Conservation (phyloP, 2,888 invertebrate species). For the Agrypnus murinus region DNA sequence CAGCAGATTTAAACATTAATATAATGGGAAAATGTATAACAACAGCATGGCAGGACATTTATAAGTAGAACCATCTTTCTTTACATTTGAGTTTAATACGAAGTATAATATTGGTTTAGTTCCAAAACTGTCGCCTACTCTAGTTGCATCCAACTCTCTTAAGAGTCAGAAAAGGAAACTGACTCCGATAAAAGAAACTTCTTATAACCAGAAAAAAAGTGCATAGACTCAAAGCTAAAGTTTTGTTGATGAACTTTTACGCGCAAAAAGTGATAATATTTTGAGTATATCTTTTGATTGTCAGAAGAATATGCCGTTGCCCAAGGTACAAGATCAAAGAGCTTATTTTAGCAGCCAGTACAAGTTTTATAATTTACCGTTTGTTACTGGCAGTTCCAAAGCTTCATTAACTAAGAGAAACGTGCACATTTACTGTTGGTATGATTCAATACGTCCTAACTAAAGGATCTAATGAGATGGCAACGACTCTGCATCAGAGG, state of each 20-base stretch:
- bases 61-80: constrained; percentile 23
- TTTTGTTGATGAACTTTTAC: constrained; percentile 13
- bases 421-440: not conserved
- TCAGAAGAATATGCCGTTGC: not conserved
- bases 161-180: constrained; percentile 28
- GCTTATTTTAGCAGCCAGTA: not conserved
- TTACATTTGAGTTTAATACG: constrained; percentile 19
- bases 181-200: not conserved
- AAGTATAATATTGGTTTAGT: constrained; percentile 15
- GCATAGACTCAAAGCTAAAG: constrained; percentile 6
- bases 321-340: not conserved
- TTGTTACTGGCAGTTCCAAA: not conserved
- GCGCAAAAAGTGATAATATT: constrained; percentile 31
- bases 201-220: constrained; percentile 6
- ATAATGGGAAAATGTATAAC: not conserved
- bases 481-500: too few relatives aligned
- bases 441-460: too few relatives aligned
- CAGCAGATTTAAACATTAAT: not conserved
- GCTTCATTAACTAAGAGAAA: not conserved
- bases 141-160: constrained; percentile 47
- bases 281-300: not conserved
- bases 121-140: constrained; percentile 44
- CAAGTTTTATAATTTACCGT: not conserved
- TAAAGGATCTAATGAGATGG: too few relatives aligned
- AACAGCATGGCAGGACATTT: not conserved